Evolutionary conservation across 2,888 invertebrate species (phyloP), one percentile per base, ranked within the genome.

Genomic region (Synanthedon formicaeformis): DNA sequence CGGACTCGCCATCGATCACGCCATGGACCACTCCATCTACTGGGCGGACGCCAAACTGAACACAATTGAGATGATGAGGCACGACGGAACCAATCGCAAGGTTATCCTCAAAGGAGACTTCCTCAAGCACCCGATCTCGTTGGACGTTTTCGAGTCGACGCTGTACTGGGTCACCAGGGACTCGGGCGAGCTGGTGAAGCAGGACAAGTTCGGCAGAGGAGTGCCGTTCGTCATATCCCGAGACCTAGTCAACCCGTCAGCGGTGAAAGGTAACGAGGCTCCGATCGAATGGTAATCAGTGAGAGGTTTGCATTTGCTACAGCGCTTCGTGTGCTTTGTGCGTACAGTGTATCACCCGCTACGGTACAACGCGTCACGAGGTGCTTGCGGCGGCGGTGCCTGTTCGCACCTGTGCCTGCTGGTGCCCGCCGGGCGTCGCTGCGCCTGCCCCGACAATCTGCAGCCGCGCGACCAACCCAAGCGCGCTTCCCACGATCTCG

Each of bases 121-220:
- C 53, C 60, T 96, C 61, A 91, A 90, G 61, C 95, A 96, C 75
- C 97, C 97, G 1, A 89, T 95, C 53, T 93, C 95, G 0, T 67
- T 99, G 60, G 99, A 99, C 75, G 93, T 99, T 13, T 99, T 99
- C 79, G 98, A 98, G 81, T 96, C 94, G 34, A 91, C 92, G 56
- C 73, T 99, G 62, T 99, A 93, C 82, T 99, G 97, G 98, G 91
- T 96, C n/a, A 96, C 97, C 0, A 90, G 93, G 54, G 94, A 95
- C 65, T 92, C 93, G 0, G 97, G 97, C 1, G 96, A 96, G 68
- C 86, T 99, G 5, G 89, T 95, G 51, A 90, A 91, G 23, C 97
- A 97, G 76, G 98, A 99, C 78, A 99, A 99, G 87, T 99, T 99
- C 81, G 99, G 99, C 0, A 89, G 97, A 51, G 98, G 98, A 11